A percentile compares a stretch with the other conserved stretches of the same genome.
Evolutionary conservation across 2,797 vertebrate species (phyloP).

Genomic region (Microcaecilia unicolor): DNA sequence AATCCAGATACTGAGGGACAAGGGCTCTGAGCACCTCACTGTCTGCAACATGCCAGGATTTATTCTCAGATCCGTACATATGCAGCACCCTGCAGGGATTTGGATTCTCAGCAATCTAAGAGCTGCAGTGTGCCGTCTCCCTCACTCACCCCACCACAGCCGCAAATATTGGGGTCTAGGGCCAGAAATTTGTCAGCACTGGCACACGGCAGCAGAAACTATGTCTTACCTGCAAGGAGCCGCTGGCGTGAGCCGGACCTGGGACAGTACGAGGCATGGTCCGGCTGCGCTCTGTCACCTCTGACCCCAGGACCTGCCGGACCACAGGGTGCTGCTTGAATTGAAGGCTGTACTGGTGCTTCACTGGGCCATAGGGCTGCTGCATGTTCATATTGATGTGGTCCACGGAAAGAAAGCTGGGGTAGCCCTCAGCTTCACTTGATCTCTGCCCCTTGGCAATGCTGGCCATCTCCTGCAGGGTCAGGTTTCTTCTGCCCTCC

Average conservation of each 20-base stretch:
- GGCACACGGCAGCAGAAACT: no score
- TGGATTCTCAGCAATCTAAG: no score
- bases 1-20: no score
- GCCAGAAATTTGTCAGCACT: no score
- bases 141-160: no score
- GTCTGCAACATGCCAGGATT: no score
- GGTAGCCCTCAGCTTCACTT: slow-evolving; percentile 76
- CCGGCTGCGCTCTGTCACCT: slow-evolving; percentile 83
- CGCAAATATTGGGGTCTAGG: no score
- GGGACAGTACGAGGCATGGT: slow-evolving; percentile 94
- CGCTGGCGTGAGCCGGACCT: slow-evolving; percentile 79
- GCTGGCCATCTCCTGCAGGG: slow-evolving; percentile 70
- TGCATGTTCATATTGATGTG: slow-evolving; percentile 82
- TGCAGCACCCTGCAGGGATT: no score
- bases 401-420: slow-evolving; percentile 77
- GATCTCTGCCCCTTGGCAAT: slow-evolving; percentile 62
- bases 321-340: slow-evolving; percentile 87
- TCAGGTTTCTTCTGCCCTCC: slow-evolving; percentile 67
- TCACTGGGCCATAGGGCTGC: slow-evolving; percentile 87
- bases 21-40: no score
- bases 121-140: no score
- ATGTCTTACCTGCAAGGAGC: slow-evolving; percentile 89
- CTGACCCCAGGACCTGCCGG: slow-evolving; percentile 80
- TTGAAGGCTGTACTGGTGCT: slow-evolving; percentile 85
- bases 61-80: neutral